Evolutionary conservation across 2,113 vertebrate species (phyloP).

Genomic region (Halichoeres trimaculatus): DNA sequence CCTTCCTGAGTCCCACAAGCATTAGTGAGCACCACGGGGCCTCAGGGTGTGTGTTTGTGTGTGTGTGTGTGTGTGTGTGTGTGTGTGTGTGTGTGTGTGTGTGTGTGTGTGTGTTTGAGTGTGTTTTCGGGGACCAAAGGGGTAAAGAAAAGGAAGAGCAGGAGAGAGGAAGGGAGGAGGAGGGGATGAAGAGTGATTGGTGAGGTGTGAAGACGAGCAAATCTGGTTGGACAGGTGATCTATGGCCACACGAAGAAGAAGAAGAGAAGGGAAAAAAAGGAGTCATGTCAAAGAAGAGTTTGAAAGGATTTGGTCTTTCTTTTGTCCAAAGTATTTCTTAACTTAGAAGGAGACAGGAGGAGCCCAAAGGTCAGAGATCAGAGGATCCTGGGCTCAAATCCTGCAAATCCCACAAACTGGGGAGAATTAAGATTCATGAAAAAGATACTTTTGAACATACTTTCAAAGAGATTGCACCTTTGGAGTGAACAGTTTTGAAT

Average conservation of each 20-base stretch:
- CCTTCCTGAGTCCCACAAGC: conserved; percentile 68
- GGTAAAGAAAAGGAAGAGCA: conserved; percentile 17
- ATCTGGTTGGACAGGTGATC: conserved; percentile 65
- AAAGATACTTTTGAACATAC: conserved; percentile 3
- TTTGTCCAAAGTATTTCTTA: conserved; percentile 45
- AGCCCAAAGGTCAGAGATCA: conserved; percentile 54
- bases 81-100: conserved; percentile 9
- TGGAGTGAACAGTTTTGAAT: background rate
- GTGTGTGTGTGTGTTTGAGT: conserved; percentile 61
- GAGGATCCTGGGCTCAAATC: conserved; percentile 42
- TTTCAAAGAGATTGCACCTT: conserved; percentile 43
- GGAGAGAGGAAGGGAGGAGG: conserved; percentile 12
- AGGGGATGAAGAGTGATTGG: conserved; percentile 74
- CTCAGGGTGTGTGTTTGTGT: conserved; percentile 48
- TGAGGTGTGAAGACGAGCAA: conserved; percentile 78
- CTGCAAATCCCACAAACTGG: conserved; percentile 32
- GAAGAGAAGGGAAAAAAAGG: conserved; percentile 1
- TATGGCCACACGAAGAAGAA: conserved; percentile 37
- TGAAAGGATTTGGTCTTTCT: conserved; percentile 48
- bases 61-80: conserved; percentile 13
- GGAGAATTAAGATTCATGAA: conserved; percentile 13
- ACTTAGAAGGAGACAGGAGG: background rate
- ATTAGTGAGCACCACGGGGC: conserved; percentile 36
- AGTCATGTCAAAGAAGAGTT: conserved; percentile 31
- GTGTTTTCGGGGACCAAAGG: conserved; percentile 55